phyloP scores from a whole-genome alignment of 2,888 invertebrate genomes.

The Dryomyza anilis region DNA sequence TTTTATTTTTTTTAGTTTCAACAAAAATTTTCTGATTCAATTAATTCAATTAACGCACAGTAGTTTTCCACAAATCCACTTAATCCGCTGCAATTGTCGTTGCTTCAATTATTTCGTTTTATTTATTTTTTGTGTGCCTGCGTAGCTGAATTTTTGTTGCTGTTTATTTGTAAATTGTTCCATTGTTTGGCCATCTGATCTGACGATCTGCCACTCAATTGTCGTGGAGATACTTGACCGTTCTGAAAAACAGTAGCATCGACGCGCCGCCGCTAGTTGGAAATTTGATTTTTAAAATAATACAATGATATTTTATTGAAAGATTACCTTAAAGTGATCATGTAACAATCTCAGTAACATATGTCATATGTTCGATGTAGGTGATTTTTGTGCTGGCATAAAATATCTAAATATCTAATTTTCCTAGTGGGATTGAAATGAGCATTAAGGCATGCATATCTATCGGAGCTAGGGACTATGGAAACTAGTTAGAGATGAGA shows the following conservation, averaged over 20 bases:
- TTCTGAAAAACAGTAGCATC: not conserved
- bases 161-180: slow-evolving; percentile 2
- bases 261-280: not conserved
- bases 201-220: slow-evolving; percentile 1
- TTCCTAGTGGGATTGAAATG: too few relatives aligned
- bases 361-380: too few relatives aligned
- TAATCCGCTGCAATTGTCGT: not conserved
- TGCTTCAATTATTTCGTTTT: slow-evolving; percentile 3
- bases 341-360: too few relatives aligned
- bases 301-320: not conserved
- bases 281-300: slow-evolving; percentile 3
- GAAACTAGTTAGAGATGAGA: too few relatives aligned
- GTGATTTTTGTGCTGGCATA: too few relatives aligned
- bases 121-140: not conserved
- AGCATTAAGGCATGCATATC: too few relatives aligned
- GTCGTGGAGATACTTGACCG: slow-evolving; percentile 9
- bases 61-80: slow-evolving; percentile 31
- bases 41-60: slow-evolving; percentile 33
- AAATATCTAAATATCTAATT: too few relatives aligned
- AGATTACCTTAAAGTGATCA: slow-evolving; percentile 5
- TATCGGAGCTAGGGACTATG: too few relatives aligned
- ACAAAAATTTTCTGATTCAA: slow-evolving; percentile 25
- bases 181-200: slow-evolving; percentile 8
- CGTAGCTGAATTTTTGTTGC: not conserved
- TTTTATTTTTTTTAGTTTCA: not conserved